phyloP scores from a whole-genome alignment of 2,113 vertebrate genomes.

The Scalopus aquaticus region DNA sequence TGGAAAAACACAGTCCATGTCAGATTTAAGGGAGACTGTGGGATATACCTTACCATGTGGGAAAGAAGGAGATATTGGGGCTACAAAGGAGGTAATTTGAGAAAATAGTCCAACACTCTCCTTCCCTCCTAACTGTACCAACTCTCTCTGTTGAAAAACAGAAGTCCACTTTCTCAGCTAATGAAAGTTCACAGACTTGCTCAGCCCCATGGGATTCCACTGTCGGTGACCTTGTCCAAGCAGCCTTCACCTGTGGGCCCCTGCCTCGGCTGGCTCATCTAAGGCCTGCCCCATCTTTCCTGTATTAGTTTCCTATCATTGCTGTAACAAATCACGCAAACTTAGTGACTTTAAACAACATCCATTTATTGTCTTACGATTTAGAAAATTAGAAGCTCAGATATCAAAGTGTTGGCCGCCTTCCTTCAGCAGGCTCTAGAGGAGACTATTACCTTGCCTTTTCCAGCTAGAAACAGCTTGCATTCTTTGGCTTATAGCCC shows the following conservation, averaged over 20 bases:
- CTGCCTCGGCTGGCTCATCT: not conserved
- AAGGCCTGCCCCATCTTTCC: not conserved
- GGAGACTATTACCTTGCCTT: not conserved
- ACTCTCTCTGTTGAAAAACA: not conserved
- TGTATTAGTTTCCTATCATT: not conserved
- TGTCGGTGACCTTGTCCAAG: not conserved
- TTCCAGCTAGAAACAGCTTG: not conserved
- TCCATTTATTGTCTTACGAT: not conserved
- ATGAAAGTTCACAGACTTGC: not conserved
- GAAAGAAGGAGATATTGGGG: not conserved
- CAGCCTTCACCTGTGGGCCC: not conserved
- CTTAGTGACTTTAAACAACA: not conserved
- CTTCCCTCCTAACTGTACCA: not conserved
- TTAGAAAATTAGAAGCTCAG: not conserved
- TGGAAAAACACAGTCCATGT: not conserved
- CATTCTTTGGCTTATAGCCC: not conserved
- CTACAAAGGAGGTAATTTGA: not conserved
- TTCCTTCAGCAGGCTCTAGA: not conserved
- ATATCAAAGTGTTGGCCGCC: not conserved
- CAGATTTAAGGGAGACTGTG: not conserved
- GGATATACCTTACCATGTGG: not conserved
- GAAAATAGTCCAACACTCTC: not conserved
- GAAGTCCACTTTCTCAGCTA: not conserved
- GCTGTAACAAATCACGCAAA: not conserved
- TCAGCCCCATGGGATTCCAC: not conserved